Conservation (phyloP, 2,888 invertebrate species). For the Ischnura elegans region DNA sequence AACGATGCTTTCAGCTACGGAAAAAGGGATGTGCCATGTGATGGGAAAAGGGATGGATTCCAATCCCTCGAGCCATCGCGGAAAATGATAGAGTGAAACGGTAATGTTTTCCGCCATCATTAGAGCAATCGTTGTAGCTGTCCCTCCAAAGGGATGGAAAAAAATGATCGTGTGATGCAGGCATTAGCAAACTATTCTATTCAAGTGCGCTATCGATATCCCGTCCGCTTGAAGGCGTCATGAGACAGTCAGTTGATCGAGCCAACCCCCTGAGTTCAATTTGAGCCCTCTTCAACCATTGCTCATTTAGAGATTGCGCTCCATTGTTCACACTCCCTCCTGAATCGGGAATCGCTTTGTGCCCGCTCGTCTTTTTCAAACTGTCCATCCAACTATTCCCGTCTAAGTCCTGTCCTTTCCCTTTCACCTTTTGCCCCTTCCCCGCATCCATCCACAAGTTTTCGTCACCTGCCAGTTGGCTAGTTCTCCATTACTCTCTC, state of each 20-base stretch:
- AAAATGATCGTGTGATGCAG: no score
- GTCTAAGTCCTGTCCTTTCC: not conserved
- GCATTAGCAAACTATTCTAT: no score
- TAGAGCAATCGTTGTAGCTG: no score
- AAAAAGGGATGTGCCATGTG: no score
- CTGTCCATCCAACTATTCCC: not conserved
- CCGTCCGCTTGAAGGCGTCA: not conserved
- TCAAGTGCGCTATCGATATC: not conserved
- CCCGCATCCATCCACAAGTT: not conserved
- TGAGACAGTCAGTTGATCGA: not conserved
- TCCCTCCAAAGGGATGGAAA: no score
- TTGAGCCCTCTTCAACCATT: not conserved
- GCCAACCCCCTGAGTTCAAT: not conserved
- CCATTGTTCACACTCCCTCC: not conserved
- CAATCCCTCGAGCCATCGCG: no score
- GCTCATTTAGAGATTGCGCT: not conserved
- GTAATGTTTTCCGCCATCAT: no score
- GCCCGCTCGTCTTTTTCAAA: not conserved
- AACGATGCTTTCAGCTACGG: no score
- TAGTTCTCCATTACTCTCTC: conserved; percentile 23
- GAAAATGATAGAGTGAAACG: no score
- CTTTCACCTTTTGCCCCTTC: conserved; percentile 20
- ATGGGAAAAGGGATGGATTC: no score
- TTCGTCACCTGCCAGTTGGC: not conserved
- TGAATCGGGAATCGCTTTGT: not conserved